Conservation (phyloP, 2,113 vertebrate species). For the Lasiurus cinereus region DNA sequence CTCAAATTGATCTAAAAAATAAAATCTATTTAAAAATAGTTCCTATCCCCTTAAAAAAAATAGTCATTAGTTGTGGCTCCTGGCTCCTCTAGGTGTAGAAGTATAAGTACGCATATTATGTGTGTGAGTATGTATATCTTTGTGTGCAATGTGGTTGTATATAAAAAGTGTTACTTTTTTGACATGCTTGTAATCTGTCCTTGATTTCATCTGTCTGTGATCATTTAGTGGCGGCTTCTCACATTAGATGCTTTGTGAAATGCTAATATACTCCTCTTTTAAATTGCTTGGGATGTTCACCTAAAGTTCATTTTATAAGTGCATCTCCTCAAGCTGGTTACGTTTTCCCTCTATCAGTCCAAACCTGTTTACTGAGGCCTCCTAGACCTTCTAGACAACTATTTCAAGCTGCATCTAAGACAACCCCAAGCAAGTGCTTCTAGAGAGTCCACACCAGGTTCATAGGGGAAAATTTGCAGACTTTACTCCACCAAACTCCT, state of each 20-base stretch:
- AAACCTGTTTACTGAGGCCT: not conserved
- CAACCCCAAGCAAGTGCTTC: not conserved
- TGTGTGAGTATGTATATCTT: not conserved
- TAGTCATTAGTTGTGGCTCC: not conserved
- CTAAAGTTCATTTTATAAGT: not conserved
- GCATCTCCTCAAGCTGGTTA: not conserved
- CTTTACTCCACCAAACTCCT: not conserved
- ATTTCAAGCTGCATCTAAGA: not conserved
- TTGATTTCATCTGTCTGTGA: not conserved
- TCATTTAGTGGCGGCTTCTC: not conserved
- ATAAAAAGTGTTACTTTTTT: not conserved
- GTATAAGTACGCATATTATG: not conserved
- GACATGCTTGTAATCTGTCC: not conserved
- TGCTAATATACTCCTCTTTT: not conserved
- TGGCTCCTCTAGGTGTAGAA: not conserved
- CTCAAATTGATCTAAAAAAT: not conserved
- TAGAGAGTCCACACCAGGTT: not conserved
- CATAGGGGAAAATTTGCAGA: not conserved
- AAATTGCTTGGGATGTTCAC: not conserved
- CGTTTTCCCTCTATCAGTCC: not conserved
- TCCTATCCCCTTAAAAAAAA: constrained; percentile 7
- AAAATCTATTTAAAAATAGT: not conserved
- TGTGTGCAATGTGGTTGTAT: not conserved
- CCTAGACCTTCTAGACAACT: not conserved
- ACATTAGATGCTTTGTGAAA: not conserved